A percentile compares a stretch with the other conserved stretches of the same genome.
These are phyloP conservation scores for Glaucidium brasilianum DNA, from an alignment of 2,113 vertebrate genomes.

Conservation along the genomic window DNA sequence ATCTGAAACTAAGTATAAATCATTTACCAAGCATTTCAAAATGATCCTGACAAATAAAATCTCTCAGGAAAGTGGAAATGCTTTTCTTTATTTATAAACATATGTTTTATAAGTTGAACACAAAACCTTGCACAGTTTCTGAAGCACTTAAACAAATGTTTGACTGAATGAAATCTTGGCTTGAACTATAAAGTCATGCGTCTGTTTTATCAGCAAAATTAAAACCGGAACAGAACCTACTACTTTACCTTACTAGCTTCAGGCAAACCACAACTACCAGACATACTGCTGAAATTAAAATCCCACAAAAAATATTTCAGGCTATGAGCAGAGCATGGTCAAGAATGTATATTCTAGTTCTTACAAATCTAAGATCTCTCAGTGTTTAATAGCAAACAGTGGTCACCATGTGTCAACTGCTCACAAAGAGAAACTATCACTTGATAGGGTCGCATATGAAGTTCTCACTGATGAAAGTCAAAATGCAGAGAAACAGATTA, in stretches of 20 bases:
- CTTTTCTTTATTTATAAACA: background rate
- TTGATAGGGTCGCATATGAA: background rate
- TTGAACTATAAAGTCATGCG: background rate
- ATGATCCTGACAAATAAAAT: background rate
- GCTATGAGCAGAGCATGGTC: background rate
- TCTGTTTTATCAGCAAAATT: background rate
- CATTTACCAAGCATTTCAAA: background rate
- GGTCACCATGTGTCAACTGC: background rate
- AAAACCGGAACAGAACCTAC: background rate
- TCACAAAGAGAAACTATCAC: background rate
- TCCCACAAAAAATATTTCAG: background rate
- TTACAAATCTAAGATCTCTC: background rate
- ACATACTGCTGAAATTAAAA: background rate
- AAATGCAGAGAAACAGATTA: background rate
- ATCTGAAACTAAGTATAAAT: background rate
- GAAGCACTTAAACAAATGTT: background rate
- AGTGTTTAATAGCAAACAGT: background rate
- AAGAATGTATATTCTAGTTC: background rate
- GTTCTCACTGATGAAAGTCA: background rate
- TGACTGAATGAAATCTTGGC: background rate
- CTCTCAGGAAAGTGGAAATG: background rate
- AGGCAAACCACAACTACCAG: background rate
- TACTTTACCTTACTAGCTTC: background rate
- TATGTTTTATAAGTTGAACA: background rate
- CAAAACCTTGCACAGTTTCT: background rate